Evolutionary conservation across 2,888 invertebrate genomes (phyloP).

Genomic region (Tetanocera ferruginea): DNA sequence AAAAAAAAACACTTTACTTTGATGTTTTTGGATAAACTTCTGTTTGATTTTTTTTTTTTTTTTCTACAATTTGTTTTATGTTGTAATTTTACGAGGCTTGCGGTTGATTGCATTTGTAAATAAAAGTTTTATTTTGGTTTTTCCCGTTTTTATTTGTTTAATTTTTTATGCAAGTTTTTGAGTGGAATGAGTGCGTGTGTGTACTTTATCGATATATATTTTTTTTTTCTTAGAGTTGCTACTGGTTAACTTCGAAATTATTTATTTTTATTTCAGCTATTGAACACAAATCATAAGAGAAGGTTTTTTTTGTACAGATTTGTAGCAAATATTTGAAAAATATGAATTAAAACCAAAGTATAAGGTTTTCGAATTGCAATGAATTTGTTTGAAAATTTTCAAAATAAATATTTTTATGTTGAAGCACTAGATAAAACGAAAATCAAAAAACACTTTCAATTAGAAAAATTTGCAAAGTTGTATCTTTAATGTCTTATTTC

Average conservation of each 20-base stretch:
- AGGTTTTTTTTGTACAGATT: background rate
- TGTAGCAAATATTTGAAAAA: background rate
- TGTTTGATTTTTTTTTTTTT: background rate
- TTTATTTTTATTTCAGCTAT: background rate
- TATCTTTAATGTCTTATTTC: too few species aligned
- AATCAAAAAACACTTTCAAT: too few species aligned
- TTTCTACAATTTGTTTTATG: background rate
- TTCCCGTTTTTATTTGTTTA: background rate
- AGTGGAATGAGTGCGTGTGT: background rate
- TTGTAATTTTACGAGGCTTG: background rate
- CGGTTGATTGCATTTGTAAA: conserved; percentile 25
- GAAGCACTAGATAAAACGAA: too few species aligned
- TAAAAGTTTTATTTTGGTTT: conserved; percentile 8
- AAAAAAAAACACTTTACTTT: background rate
- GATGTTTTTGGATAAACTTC: conserved; percentile 1
- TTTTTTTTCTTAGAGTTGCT: background rate
- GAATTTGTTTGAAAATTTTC: background rate
- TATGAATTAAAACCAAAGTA: too few species aligned
- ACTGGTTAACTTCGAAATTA: conserved; percentile 17
- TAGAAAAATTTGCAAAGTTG: too few species aligned
- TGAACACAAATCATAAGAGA: background rate
- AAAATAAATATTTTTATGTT: background rate
- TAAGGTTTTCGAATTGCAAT: background rate
- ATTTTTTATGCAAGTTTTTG: background rate
- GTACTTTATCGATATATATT: background rate